Evolutionary conservation across 1,140 invertebrate species (phyloP).

Genomic region (Aradophagus sp.): DNA sequence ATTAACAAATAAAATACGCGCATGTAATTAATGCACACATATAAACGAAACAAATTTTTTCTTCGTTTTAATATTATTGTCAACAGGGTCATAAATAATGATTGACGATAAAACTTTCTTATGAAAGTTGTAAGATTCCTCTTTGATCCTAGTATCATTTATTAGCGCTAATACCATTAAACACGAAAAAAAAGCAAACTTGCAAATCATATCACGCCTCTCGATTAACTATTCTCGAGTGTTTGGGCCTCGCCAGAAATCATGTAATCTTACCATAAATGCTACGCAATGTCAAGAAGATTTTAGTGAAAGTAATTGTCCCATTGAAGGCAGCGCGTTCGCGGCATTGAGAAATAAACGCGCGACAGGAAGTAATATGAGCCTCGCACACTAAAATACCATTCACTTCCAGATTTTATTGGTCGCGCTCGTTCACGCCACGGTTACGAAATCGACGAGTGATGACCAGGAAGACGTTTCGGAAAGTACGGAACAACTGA

Average conservation of each 20-base stretch:
- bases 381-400: constrained; percentile 24
- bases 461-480: constrained; percentile 22
- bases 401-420: constrained; percentile 65
- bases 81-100: constrained; percentile 31
- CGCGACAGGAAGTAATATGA: constrained; percentile 33
- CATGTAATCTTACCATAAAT: constrained; percentile 50
- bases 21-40: no score
- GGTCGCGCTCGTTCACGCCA: constrained; percentile 24
- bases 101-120: constrained; percentile 44
- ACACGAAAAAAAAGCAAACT: constrained; percentile 14
- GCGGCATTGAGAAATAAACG: constrained; percentile 36
- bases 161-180: constrained; percentile 22
- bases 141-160: no score
- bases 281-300: constrained; percentile 50
- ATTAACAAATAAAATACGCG: no score
- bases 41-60: constrained; percentile 1
- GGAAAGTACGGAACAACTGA: constrained; percentile 23
- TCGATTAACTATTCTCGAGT: constrained; percentile 5
- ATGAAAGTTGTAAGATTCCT: constrained; percentile 25
- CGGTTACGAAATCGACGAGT: constrained; percentile 4
- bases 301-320: constrained; percentile 67
- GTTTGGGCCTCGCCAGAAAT: constrained; percentile 34
- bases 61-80: constrained; percentile 22
- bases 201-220: constrained; percentile 44
- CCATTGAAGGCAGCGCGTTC: constrained; percentile 54